Base-by-base conservation (phyloP, 35 echinoderm and acorn worm genomes). In the Amphiura filiformis region DNA sequence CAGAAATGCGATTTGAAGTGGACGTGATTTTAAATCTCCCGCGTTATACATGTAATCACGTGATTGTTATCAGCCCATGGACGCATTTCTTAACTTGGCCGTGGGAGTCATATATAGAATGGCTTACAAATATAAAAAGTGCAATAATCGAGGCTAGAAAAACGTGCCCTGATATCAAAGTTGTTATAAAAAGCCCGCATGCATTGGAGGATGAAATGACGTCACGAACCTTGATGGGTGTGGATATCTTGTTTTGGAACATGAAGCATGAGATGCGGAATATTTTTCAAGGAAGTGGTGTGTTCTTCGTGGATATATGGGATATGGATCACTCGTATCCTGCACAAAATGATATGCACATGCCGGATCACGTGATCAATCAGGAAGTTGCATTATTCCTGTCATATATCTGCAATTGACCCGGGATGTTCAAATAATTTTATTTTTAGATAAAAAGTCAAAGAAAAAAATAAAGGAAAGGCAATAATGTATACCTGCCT, bases 261-360 rank as follows among this genome's bases (percentile, higher is more conserved):
- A 88, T 94, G 76, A 80, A 82, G 23, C 11, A 38, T 18, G 57
- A 79, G 1, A 90, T 90, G 86, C 61, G 77, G 28, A 36, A 82
- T 28, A 57, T 75, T 56, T 94, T 94, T 39, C 0, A 81, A 17
- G 92, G 92, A 11, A 82, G 57, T 22, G 87, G 87, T 37, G 88
- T 82, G 7, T 76, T 76, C 17, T 94, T 86, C 36, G 38, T 94
- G 5, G 87, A 89, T 49, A 64, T 90, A 5, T 94, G 92, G 92
- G 92, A 94, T 82, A 86, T 94, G 88, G 90, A 94, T 76, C 57
- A 90, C 26, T 39, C 88, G 0, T 90, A 94, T 65, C 82, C 78
- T 0, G 42, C 78, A 49, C 76, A 34, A 14, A 94, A 85, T 80
- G 79, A 81, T 39, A 89, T 94, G 76, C 92, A 94, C 38, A 94